Evolutionary conservation across 2,113 vertebrate genomes (phyloP).

Genomic region (Riparia riparia): DNA sequence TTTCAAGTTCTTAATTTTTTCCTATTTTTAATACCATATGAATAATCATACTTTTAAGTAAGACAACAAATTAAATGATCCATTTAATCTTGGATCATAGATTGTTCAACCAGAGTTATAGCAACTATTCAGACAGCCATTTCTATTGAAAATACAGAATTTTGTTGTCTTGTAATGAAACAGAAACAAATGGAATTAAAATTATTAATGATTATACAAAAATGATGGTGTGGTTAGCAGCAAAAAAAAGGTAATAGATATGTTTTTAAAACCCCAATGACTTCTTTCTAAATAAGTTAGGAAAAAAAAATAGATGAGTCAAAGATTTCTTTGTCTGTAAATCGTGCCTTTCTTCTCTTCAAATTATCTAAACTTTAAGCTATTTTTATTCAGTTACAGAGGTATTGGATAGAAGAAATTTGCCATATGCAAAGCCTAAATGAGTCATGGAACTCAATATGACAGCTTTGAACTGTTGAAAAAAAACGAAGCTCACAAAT

Average conservation of each 20-base stretch:
- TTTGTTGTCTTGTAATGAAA: neutral
- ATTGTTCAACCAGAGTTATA: neutral
- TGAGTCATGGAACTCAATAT: neutral
- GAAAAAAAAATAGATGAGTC: neutral
- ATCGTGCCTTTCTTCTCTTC: neutral
- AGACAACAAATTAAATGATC: neutral
- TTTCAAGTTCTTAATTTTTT: neutral
- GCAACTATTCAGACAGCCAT: neutral
- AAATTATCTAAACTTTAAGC: neutral
- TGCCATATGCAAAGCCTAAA: neutral
- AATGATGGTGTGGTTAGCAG: neutral
- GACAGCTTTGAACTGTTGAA: neutral
- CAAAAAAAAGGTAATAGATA: neutral
- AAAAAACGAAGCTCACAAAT: neutral
- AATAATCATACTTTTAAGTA: neutral
- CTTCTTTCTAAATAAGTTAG: neutral
- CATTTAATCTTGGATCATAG: neutral
- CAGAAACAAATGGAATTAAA: neutral
- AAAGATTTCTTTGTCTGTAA: neutral
- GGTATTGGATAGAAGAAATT: neutral
- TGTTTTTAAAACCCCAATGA: neutral
- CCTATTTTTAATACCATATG: neutral
- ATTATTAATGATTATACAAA: neutral
- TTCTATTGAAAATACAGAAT: neutral
- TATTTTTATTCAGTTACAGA: neutral